phyloP scores from a whole-genome alignment of 2,888 invertebrate species.

The Drosophila parthenogenetica region DNA sequence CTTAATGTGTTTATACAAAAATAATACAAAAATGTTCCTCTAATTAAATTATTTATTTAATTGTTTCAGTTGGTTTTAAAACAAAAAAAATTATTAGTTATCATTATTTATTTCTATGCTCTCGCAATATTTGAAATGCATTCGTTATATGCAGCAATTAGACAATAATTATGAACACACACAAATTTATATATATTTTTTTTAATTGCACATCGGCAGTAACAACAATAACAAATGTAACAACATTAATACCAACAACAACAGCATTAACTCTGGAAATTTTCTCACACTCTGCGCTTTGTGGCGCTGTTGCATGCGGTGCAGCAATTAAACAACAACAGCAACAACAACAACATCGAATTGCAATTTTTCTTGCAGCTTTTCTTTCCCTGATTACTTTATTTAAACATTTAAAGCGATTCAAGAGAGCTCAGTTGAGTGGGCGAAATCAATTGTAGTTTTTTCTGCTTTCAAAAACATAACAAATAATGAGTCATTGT shows the following conservation, averaged over 20 bases:
- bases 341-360: conserved; percentile 1
- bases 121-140: conserved; percentile 54
- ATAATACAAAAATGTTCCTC: no score
- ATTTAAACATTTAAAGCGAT: conserved; percentile 68
- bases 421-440: not conserved
- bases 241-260: conserved; percentile 26
- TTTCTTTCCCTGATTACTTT: conserved; percentile 72
- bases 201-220: conserved; percentile 50
- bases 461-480: conserved; percentile 36
- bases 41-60: no score
- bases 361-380: conserved; percentile 54
- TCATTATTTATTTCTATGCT: not conserved
- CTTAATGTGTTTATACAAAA: not conserved
- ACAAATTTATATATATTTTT: conserved; percentile 56
- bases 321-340: conserved; percentile 72
- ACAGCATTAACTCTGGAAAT: conserved; percentile 30
- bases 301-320: conserved; percentile 60
- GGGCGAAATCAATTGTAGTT: conserved; percentile 63
- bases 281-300: conserved; percentile 58
- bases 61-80: no score
- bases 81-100: not conserved
- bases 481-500: conserved; percentile 43
- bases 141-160: conserved; percentile 79
- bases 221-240: conserved; percentile 16
- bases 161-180: conserved; percentile 74